These are phyloP conservation scores for Perognathus longimembris DNA, from an alignment of 2,113 vertebrate species.

Conservation along the genomic window DNA sequence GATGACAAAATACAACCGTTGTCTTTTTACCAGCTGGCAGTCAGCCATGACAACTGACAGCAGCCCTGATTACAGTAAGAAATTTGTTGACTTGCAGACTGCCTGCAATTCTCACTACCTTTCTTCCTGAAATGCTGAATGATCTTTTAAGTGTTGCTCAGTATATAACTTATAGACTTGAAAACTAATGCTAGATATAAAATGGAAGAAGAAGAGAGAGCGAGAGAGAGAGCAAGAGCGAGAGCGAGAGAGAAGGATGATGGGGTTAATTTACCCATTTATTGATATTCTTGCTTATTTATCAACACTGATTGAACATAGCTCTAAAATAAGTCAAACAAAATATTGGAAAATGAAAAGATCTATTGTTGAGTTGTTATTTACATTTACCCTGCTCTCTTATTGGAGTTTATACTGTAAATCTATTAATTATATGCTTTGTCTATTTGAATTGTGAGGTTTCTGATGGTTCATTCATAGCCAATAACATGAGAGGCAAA, in stretches of 20 bases:
- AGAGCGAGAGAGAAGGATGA: too few relatives aligned
- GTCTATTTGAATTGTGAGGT: conserved; percentile 32
- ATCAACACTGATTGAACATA: neutral
- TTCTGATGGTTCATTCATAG: conserved; percentile 46
- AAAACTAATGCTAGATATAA: neutral
- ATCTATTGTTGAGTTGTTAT: conserved; percentile 20
- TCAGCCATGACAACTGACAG: conserved; percentile 31
- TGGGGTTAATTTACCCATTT: conserved; percentile 34
- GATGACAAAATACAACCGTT: conserved; percentile 45
- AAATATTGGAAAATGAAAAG: conserved; percentile 54
- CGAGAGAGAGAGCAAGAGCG: too few relatives aligned
- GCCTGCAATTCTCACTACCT: neutral
- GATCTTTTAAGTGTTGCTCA: conserved; percentile 6
- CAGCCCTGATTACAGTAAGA: conserved; percentile 36
- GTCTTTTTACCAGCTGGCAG: conserved; percentile 43
- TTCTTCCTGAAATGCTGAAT: conserved; percentile 36
- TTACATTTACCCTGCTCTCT: conserved; percentile 28
- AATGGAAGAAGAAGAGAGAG: too few relatives aligned
- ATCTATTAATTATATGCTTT: conserved; percentile 50
- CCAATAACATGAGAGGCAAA: conserved; percentile 58
- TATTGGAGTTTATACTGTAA: conserved; percentile 27
- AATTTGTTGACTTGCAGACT: conserved; percentile 20
- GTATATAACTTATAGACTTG: conserved; percentile 36
- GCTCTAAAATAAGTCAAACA: conserved; percentile 43
- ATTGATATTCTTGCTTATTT: conserved; percentile 47